Conservation (phyloP, 2,888 invertebrate genomes). For the Nemurella pictetii region DNA sequence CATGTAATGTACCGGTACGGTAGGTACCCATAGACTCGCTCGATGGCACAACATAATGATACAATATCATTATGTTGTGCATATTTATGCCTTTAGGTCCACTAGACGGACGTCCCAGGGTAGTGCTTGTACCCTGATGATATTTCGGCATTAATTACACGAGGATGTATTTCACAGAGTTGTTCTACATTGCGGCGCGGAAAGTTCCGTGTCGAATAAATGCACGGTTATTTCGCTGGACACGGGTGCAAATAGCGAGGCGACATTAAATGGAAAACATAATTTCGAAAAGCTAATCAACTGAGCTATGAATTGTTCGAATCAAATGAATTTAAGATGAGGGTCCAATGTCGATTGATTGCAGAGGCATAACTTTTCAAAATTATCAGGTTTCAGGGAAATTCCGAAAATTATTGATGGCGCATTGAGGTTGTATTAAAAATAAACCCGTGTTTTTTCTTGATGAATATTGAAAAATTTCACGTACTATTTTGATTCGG, state of each 20-base stretch:
- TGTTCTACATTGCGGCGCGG: background rate
- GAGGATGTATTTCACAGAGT: background rate
- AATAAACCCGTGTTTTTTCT: too few relatives aligned
- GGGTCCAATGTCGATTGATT: background rate
- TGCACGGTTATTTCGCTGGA: background rate
- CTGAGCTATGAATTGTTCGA: background rate
- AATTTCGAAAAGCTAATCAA: background rate
- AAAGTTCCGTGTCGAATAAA: background rate
- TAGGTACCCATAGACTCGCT: background rate
- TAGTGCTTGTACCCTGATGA: constrained; percentile 21
- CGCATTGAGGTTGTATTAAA: too few relatives aligned
- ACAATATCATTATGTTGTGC: background rate
- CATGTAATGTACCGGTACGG: background rate
- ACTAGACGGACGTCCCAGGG: background rate
- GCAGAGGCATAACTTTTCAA: too few relatives aligned
- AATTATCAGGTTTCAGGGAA: too few relatives aligned
- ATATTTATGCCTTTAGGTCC: background rate
- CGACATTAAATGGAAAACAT: background rate
- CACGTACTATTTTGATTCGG: too few relatives aligned
- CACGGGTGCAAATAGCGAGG: background rate
- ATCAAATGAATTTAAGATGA: background rate
- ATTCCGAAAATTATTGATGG: too few relatives aligned
- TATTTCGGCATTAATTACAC: constrained; percentile 25
- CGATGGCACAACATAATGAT: background rate
- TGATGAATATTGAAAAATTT: too few relatives aligned